Base-by-base conservation (phyloP, 2,888 invertebrate species). In the Cephus pygmeus region DNA sequence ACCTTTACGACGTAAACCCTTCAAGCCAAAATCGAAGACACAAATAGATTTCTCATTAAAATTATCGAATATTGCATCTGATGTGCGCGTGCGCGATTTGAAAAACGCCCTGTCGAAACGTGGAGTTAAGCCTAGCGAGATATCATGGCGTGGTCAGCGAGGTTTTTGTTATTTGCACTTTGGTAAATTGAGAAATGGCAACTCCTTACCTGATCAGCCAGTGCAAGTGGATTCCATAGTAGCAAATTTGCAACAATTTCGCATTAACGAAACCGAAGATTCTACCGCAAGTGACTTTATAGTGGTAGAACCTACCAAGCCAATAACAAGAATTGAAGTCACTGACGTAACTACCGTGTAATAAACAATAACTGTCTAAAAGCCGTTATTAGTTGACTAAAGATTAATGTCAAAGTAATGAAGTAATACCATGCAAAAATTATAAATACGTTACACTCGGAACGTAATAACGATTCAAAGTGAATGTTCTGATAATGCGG, bases 151-250 rank as follows among this genome's bases (percentile, higher is more conserved):
- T 83, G 92, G 88, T 12, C 82, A 86, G 31, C 85, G 93, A 78
- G 95, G 95, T 77, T 94, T 94, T 90, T 95, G 95, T 88, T 95
- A 94, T 87, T 92, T 96, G 84, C 96, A 96, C 90, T 96, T 96
- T 92, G 94, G 94, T 84, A 96, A 95, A 90, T 93, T 91, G 11
- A 84, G 87, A 33, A 88, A 85, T 76, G 83, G 86, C 68, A 87
- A 85, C 23, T 80, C 80, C 11, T 76, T 80, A 73, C 85, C 86
- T 11, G 84, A 88, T 75, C 85, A 88, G 71, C 91, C 91, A n/a
- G 86, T 92, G 40, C 91, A 91, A 74, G 92, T 93, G 33, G 92
- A 93, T 80, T 92, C 92, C 73, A 92, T 93, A 15, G 91, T 93
- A 71, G 92, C 92, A 33, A 92, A 92, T 81, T 87, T 93, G 71